These are phyloP conservation scores for Acipenser transmontanus DNA, from an alignment of 2,797 vertebrate genomes.

Conservation along the genomic window DNA sequence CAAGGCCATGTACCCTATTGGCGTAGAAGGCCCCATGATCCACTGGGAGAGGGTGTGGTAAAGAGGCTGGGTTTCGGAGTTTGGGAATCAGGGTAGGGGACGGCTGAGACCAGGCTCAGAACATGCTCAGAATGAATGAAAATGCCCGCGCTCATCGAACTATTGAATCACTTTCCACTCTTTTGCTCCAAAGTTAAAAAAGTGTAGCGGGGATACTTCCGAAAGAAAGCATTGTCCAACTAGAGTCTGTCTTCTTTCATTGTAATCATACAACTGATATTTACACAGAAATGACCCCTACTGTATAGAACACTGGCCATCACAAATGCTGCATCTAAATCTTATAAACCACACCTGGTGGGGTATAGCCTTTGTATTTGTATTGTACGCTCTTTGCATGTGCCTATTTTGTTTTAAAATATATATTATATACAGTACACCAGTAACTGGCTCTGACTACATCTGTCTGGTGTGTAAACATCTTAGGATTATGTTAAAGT, in stretches of 20 bases:
- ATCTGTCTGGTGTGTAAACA: too few relatives aligned
- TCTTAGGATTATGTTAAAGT: too few relatives aligned
- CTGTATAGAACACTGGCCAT: slow-evolving; percentile 40
- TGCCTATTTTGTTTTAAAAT: slow-evolving; percentile 21
- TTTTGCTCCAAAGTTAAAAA: slow-evolving; percentile 51
- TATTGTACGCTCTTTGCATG: slow-evolving; percentile 35
- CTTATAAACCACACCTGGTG: slow-evolving; percentile 32
- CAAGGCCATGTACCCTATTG: slow-evolving; percentile 41
- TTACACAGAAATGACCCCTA: slow-evolving; percentile 36
- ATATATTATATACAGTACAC: slow-evolving; percentile 37
- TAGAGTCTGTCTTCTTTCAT: slow-evolving; percentile 39
- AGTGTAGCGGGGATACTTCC: slow-evolving; percentile 48
- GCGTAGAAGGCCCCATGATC: slow-evolving; percentile 37
- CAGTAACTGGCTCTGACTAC: slow-evolving; percentile 37
- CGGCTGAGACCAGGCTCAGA: slow-evolving; percentile 19
- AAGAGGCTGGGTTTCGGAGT: background rate
- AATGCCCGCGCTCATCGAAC: slow-evolving; percentile 40
- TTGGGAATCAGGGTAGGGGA: background rate
- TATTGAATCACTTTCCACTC: slow-evolving; percentile 40
- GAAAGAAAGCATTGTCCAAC: slow-evolving; percentile 46
- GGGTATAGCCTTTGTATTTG: slow-evolving; percentile 34
- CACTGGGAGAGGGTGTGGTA: slow-evolving; percentile 34
- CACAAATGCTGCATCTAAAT: slow-evolving; percentile 39
- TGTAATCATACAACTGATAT: slow-evolving; percentile 23
- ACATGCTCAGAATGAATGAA: slow-evolving; percentile 43